Percentiles rank a stretch among this genome's conserved stretches.
Evolutionary conservation across 92 coral and sea anemone species (phyloP).

Genomic region (Zoanthus gigantus): DNA sequence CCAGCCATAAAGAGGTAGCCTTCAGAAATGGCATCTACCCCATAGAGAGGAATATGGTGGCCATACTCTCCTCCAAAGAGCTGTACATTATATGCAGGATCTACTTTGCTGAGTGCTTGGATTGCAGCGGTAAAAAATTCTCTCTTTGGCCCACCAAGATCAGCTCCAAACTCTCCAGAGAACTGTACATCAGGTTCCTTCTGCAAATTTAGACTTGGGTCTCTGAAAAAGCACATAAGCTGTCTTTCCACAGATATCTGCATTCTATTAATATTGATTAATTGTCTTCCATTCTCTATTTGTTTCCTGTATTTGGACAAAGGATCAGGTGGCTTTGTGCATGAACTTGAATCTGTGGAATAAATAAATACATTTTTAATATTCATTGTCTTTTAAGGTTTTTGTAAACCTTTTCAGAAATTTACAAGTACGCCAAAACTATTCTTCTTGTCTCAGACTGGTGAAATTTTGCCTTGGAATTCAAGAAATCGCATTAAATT

Average conservation of each 20-base stretch:
- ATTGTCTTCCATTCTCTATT: neutral
- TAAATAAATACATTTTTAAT: too few species aligned
- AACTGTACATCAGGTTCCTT: constrained; percentile 57
- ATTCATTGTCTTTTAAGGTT: too few species aligned
- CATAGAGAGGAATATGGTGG: constrained; percentile 65
- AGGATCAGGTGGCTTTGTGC: neutral
- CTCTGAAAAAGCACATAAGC: constrained; percentile 63
- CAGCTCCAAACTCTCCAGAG: constrained; percentile 64
- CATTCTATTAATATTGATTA: constrained; percentile 52
- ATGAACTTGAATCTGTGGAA: too few species aligned
- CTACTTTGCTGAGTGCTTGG: constrained; percentile 53
- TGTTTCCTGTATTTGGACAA: neutral
- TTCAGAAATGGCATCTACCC: constrained; percentile 63
- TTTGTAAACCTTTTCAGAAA: too few species aligned
- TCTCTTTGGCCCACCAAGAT: constrained; percentile 70
- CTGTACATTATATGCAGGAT: constrained; percentile 56
- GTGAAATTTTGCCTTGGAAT: too few species aligned
- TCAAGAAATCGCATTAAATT: too few species aligned
- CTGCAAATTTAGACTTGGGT: constrained; percentile 41
- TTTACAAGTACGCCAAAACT: too few species aligned
- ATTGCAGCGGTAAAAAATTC: constrained; percentile 64
- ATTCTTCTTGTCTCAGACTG: too few species aligned
- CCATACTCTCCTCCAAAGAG: constrained; percentile 67
- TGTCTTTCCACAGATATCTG: constrained; percentile 62
- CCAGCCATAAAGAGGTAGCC: constrained; percentile 57